Base-by-base conservation (phyloP, 2,113 vertebrate genomes). In the Lophura nycthemera region DNA sequence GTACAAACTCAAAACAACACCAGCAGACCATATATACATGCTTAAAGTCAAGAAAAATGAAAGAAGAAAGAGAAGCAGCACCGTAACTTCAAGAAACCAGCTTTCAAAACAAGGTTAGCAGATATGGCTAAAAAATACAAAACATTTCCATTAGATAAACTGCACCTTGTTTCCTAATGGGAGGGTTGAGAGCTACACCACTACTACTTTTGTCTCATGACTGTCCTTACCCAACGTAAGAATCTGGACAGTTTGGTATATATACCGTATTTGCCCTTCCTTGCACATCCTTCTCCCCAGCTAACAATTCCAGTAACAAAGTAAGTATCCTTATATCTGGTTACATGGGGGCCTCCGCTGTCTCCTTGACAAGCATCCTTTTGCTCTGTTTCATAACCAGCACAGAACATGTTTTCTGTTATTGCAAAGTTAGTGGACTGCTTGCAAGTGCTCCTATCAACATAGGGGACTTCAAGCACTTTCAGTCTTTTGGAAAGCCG, bases 231-330 rank as follows among this genome's bases (percentile, higher is more conserved):
- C 99, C 99, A 99, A 10, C 5, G 56, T 92, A 98, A 96, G 96
- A 98, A 99, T 83, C 97, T 98, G 47, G 99, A 98, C 78, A 99
- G 98, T 89, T 99, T 98, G 5, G 99, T 99, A 93, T 99, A 99
- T 91, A 99, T 13, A 6, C 99, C 99, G 0, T 98, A 99, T 92
- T 99, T 99, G 5, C 98, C 98, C 65, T 98, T 97, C 34, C 96
- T 98, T 0, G 99, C 99, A 13, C 99, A 99, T 4, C 99, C 99
- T 95, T 99, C 99, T 0, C 99, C 99, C 99, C 99, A 99, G 97
- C 99, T 99, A 90, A 99, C 98, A 8, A 99, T 96, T 7, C 99
- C 99, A 0, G 99, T 99, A 75, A 99, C 83, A 10, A 98, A 99
- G 43, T 98, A 98, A 11, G 99, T 99, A 78, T 94, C 52, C 50